A percentile compares a stretch with the other conserved stretches of the same genome.
These are phyloP conservation scores for Holothuria leucospilota DNA, from an alignment of 53 echinoderm and acorn worm genomes.

Conservation along the genomic window DNA sequence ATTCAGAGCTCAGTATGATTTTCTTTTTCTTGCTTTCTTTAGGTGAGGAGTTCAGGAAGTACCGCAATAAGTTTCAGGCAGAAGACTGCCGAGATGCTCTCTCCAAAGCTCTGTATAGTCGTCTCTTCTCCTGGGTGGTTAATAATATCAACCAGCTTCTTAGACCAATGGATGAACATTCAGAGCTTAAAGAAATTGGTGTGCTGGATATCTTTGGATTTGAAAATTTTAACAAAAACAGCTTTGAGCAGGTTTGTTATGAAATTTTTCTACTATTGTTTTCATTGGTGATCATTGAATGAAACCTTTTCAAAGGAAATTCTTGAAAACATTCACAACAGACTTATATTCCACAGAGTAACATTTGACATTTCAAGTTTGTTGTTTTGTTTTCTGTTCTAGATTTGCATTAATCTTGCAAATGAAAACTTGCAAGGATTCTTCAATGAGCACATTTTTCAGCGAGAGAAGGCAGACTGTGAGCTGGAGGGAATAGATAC, in stretches of 20 bases:
- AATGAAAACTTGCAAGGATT: slow-evolving; percentile 96
- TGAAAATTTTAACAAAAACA: slow-evolving; percentile 90
- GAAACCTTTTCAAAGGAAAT: no score
- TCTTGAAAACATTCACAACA: no score
- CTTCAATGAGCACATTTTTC: slow-evolving; percentile 98
- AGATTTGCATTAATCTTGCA: slow-evolving; percentile 98
- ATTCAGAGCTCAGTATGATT: no score
- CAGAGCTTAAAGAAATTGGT: slow-evolving; percentile 73
- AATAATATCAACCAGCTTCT: slow-evolving; percentile 96
- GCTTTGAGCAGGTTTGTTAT: slow-evolving; percentile 92
- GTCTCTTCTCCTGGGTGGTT: slow-evolving; percentile 96
- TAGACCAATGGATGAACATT: slow-evolving; percentile 76
- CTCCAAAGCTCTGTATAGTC: slow-evolving; percentile 96
- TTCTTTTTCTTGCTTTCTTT: background rate
- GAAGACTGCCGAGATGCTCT: slow-evolving; percentile 92
- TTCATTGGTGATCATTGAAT: no score
- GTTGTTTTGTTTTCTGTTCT: background rate
- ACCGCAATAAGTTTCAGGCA: slow-evolving; percentile 82
- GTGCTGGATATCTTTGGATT: slow-evolving; percentile 97
- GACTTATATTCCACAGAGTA: no score
- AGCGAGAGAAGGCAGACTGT: slow-evolving; percentile 89
- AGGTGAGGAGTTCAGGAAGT: slow-evolving; percentile 92
- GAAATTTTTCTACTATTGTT: background rate
- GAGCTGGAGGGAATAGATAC: slow-evolving; percentile 83
- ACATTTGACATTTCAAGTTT: background rate